Percentiles rank a stretch among this genome's conserved stretches.
Evolutionary conservation across 2,113 vertebrate species (phyloP).

Genomic region (Notarius quadriscutis): DNA sequence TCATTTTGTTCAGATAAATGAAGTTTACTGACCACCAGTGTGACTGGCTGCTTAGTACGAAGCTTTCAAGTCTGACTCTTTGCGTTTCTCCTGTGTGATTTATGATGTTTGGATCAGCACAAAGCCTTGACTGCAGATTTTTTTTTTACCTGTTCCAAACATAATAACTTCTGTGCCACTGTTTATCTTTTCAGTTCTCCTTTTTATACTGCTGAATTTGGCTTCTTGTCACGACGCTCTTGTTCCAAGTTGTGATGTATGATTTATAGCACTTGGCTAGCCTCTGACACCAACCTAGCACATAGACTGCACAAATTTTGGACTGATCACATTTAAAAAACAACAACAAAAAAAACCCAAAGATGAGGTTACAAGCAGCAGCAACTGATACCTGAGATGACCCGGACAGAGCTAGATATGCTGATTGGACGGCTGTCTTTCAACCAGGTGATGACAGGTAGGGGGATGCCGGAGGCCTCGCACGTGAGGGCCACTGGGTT

Average conservation of each 20-base stretch:
- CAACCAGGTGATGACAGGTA: conserved; percentile 87
- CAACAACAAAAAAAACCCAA: background rate
- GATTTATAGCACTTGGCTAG: conserved; percentile 53
- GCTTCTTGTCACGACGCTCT: conserved; percentile 30
- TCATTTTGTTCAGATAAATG: background rate
- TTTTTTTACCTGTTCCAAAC: conserved; percentile 43
- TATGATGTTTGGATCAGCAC: conserved; percentile 28
- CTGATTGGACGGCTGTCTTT: conserved; percentile 82
- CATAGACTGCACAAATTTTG: conserved; percentile 14
- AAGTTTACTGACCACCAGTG: background rate
- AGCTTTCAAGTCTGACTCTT: background rate
- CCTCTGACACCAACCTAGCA: conserved; percentile 1
- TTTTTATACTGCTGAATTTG: conserved; percentile 51
- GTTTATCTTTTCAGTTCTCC: conserved; percentile 42
- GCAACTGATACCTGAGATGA: conserved; percentile 83
- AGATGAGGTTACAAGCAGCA: background rate
- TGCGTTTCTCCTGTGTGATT: conserved; percentile 11
- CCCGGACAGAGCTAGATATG: conserved; percentile 70
- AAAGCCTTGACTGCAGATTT: conserved; percentile 31
- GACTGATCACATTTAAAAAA: background rate
- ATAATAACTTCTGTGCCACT: conserved; percentile 42
- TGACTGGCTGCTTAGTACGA: background rate
- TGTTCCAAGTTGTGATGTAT: conserved; percentile 50
- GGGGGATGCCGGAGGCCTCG: conserved; percentile 89
- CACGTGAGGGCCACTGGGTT: conserved; percentile 86